Evolutionary conservation across 2,113 vertebrate species (phyloP), one percentile per base, ranked within the genome.

Genomic region (Lagopus leucura): DNA sequence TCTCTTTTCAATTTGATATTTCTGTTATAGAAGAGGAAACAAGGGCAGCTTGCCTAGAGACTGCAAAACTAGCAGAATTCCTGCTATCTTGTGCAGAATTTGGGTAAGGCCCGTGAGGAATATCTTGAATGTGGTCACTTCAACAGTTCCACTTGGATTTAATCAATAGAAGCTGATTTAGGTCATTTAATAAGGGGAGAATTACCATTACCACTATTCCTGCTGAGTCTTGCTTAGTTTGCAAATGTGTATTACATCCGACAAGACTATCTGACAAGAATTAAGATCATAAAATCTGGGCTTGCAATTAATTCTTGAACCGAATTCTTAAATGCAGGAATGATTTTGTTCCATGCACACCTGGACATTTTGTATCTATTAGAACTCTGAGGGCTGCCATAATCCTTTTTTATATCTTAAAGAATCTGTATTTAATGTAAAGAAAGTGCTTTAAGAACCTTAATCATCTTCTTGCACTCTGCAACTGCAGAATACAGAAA

Each of bases 81-180:
- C 74, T 81, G 30, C 30, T 50, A 19, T 47, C 65, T 2, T 58
- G 36, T 34, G 54, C 0, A 57, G 25, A 69, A 76, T 77, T 65
- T 87, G 48, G 16, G 38, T 30, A 66, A 81, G 12, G 21, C 18
- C 36, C 87, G 11, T 27, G 82, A 79, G 67, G 27, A 82, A 50
- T n/a, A 79, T 45, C 22, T 21, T 36, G 40, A 82, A 28, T 73
- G 48, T 38, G 60, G 71, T 66, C 64, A 80, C 21, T 95, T 80
- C 48, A 77, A 48, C 13, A 63, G 42, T 64, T 89, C 22, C 24
- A n/a, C 48, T 89, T 73, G 71, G 36, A 82, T 80, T 91, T 76
- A 82, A 89, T 50, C 25, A 76, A 80, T 14, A 66, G 52, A 85
- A 91, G 40, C 13, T 55, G 45, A 95, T 95, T 70, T 79, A 70